phyloP scores from a whole-genome alignment of 1,140 invertebrate genomes.

The Drosophila pseudoananassae region DNA sequence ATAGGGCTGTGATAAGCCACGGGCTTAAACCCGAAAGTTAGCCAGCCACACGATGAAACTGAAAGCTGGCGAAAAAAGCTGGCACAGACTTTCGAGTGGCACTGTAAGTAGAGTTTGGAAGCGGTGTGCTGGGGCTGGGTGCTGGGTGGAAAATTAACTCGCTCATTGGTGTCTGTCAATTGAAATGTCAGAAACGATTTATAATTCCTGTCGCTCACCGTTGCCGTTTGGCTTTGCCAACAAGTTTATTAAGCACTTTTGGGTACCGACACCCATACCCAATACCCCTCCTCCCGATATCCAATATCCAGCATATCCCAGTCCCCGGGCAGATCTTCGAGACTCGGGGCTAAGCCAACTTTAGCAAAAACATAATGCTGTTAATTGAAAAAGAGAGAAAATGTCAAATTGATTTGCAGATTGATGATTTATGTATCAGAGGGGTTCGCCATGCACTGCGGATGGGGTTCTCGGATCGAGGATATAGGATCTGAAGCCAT shows the following conservation, averaged over 20 bases:
- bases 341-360: constrained; percentile 38
- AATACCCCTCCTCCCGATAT: constrained; percentile 11
- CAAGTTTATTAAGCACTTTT: constrained; percentile 79
- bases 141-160: constrained; percentile 72
- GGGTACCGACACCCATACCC: constrained; percentile 8
- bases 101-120: too few species aligned
- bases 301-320: constrained; percentile 3
- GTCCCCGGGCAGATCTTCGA: constrained; percentile 7
- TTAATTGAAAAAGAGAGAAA: constrained; percentile 77
- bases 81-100: not conserved
- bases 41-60: too few species aligned
- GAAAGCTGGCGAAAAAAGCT: constrained; percentile 21
- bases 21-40: too few species aligned
- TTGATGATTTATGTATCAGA: constrained; percentile 66
- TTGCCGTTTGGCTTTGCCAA: constrained; percentile 49
- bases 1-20: too few species aligned
- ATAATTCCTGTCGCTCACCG: constrained; percentile 70
- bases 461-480: not conserved
- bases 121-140: constrained; percentile 19
- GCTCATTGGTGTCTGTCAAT: constrained; percentile 82
- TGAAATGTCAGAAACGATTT: constrained; percentile 83
- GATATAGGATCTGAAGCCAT: too few species aligned
- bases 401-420: constrained; percentile 71
- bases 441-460: constrained; percentile 25
- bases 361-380: constrained; percentile 80